A percentile compares a stretch with the other conserved stretches of the same genome.
Evolutionary conservation across 2,888 invertebrate species (phyloP).

Genomic region (Cepaea hortensis): DNA sequence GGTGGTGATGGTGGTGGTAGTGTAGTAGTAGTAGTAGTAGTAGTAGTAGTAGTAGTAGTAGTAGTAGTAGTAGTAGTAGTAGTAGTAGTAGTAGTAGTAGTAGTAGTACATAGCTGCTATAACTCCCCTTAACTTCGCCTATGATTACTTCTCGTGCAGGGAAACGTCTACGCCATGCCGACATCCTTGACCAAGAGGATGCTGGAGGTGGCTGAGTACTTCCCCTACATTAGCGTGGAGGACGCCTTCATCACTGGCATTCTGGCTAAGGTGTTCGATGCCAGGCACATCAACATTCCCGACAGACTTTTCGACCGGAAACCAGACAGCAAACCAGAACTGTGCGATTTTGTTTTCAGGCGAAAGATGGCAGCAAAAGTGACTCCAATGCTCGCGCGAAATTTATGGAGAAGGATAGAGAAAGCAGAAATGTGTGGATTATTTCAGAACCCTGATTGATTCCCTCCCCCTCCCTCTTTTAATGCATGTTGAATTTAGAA

Average conservation of each 20-base stretch:
- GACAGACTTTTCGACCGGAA: slow-evolving; percentile 34
- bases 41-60: no score
- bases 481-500: neutral
- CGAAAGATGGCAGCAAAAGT: slow-evolving; percentile 31
- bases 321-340: slow-evolving; percentile 32
- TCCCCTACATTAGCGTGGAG: slow-evolving; percentile 62
- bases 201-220: slow-evolving; percentile 57
- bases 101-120: no score
- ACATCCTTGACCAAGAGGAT: slow-evolving; percentile 55
- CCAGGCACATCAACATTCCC: slow-evolving; percentile 48
- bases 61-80: no score
- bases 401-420: slow-evolving; percentile 36
- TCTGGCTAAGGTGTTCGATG: slow-evolving; percentile 57
- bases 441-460: slow-evolving; percentile 16
- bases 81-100: no score
- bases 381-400: slow-evolving; percentile 20
- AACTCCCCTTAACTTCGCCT: neutral
- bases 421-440: slow-evolving; percentile 44
- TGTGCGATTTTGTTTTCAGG: slow-evolving; percentile 41
- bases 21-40: no score
- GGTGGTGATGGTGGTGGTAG: no score
- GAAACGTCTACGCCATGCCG: slow-evolving; percentile 62
- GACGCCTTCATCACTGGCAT: slow-evolving; percentile 67
- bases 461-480: neutral
- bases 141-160: slow-evolving; percentile 40